These are phyloP conservation scores for Agriopis aurantiaria DNA, from an alignment of 2,888 invertebrate species.

Conservation along the genomic window DNA sequence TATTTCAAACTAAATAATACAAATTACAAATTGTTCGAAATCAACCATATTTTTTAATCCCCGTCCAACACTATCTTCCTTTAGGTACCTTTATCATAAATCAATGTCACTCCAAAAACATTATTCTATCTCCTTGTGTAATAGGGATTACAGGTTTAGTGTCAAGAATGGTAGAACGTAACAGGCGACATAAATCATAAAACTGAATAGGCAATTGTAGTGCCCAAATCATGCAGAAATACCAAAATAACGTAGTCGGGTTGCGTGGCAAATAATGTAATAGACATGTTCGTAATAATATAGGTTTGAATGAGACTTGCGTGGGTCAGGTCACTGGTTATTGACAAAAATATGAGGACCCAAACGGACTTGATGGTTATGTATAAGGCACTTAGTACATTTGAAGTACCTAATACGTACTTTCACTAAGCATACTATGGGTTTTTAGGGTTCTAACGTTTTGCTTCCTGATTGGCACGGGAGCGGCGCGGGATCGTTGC, in stretches of 20 bases:
- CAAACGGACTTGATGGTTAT: constrained; percentile 10
- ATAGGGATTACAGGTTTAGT: constrained; percentile 20
- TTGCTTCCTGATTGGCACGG: too few relatives aligned
- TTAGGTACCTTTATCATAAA: constrained; percentile 7
- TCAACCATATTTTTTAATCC: constrained; percentile 2
- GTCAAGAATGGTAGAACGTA: constrained; percentile 6
- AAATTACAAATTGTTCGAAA: too few relatives aligned
- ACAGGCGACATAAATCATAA: constrained; percentile 17
- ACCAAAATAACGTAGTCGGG: constrained; percentile 5
- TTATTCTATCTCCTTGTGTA: constrained; percentile 10
- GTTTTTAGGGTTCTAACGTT: too few relatives aligned
- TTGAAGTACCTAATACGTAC: background rate
- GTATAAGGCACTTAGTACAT: constrained; percentile 1
- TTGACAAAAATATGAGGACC: constrained; percentile 13
- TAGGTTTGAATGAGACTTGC: constrained; percentile 10
- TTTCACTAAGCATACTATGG: background rate
- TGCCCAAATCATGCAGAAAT: constrained; percentile 5
- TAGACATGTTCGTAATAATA: background rate
- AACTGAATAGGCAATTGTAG: constrained; percentile 13
- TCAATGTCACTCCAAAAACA: constrained; percentile 14
- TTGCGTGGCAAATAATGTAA: background rate
- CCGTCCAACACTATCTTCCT: background rate
- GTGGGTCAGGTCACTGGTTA: constrained; percentile 15
- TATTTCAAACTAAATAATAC: too few relatives aligned
- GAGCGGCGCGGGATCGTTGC: too few relatives aligned